phyloP scores from a whole-genome alignment of 2,888 invertebrate species.

The Diabrotica balteata region DNA sequence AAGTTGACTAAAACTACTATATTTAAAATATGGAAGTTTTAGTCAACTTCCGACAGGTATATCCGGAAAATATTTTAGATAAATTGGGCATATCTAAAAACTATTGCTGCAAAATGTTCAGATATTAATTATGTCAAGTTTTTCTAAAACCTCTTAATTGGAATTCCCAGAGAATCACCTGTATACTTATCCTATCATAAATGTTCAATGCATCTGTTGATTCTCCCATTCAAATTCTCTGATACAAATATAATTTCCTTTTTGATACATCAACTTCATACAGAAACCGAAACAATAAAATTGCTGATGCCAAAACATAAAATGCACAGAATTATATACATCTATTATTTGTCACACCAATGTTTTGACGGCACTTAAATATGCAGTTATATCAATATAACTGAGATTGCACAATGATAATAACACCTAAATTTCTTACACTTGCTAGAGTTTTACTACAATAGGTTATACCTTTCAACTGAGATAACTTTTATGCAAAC shows the following conservation, averaged over 20 bases:
- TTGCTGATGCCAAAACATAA: slow-evolving; percentile 44
- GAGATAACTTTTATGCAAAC: too few relatives aligned
- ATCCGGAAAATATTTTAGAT: too few relatives aligned
- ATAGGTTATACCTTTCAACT: neutral
- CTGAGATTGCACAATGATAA: slow-evolving; percentile 50
- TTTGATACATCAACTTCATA: slow-evolving; percentile 11
- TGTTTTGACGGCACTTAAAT: slow-evolving; percentile 53
- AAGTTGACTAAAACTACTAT: too few relatives aligned
- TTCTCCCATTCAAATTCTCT: too few relatives aligned
- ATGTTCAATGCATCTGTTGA: too few relatives aligned
- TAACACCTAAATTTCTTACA: slow-evolving; percentile 41
- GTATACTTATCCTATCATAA: neutral
- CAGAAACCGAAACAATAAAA: slow-evolving; percentile 31
- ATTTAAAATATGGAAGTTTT: too few relatives aligned
- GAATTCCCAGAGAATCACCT: neutral
- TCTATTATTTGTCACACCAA: slow-evolving; percentile 56
- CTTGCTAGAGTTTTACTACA: slow-evolving; percentile 17
- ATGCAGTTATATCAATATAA: slow-evolving; percentile 42
- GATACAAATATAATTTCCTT: too few relatives aligned
- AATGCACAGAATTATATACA: slow-evolving; percentile 47
- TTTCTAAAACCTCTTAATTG: neutral
- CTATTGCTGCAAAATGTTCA: too few relatives aligned
- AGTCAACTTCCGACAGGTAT: too few relatives aligned
- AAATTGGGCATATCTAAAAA: too few relatives aligned
- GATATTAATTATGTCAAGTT: too few relatives aligned